Percentiles rank a stretch among this genome's conserved stretches.
Conservation (phyloP, 2,113 vertebrate species). For the Ammodytes marinus region DNA sequence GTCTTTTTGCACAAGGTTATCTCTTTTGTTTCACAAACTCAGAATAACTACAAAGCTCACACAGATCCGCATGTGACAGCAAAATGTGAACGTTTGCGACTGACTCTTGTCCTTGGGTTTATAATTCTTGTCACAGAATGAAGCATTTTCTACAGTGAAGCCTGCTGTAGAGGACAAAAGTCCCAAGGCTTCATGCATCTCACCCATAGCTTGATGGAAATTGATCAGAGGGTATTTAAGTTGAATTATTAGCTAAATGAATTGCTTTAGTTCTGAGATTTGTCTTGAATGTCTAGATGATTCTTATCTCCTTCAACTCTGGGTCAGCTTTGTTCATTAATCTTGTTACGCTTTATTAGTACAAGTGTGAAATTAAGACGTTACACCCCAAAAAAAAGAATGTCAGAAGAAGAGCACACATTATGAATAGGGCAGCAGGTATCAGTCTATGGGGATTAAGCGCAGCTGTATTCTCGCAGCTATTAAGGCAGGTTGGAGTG, state of each 20-base stretch:
- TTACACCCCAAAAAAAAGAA: constrained; percentile 20
- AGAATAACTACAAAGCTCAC: constrained; percentile 4
- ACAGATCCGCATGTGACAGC: background rate
- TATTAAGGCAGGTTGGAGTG: constrained; percentile 18
- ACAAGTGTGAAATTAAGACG: constrained; percentile 46
- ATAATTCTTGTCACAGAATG: background rate
- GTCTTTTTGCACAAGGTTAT: background rate
- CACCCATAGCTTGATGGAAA: background rate
- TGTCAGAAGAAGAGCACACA: constrained; percentile 26
- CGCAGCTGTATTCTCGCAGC: constrained; percentile 25
- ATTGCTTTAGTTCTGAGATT: background rate
- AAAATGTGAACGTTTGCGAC: background rate
- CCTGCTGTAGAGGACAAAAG: background rate
- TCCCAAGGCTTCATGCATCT: background rate
- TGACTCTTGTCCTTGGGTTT: background rate
- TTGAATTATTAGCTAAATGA: background rate
- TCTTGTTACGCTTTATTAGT: constrained; percentile 42
- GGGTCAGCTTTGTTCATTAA: constrained; percentile 32
- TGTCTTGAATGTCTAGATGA: background rate
- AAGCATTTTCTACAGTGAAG: background rate
- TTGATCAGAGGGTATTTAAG: background rate
- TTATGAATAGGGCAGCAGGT: constrained; percentile 55
- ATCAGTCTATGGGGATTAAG: constrained; percentile 49
- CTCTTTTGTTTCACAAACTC: constrained; percentile 5
- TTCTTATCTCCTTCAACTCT: background rate